Conservation (phyloP, 1,140 invertebrate genomes). For the Temnothorax curvispinosus region DNA sequence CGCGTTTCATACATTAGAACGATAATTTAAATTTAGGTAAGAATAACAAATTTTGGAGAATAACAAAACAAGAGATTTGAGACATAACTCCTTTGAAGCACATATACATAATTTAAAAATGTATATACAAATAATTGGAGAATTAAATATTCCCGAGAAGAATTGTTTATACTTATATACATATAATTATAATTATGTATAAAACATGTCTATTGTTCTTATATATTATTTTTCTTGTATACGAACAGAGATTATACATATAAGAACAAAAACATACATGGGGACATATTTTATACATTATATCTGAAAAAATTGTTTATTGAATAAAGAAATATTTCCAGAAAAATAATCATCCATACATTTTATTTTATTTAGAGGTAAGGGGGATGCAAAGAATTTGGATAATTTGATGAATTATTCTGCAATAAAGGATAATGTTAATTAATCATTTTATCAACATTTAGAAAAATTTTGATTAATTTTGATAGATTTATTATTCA, state of each 20-base stretch:
- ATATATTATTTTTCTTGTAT: too few relatives aligned
- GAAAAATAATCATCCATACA: too few relatives aligned
- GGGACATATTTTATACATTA: too few relatives aligned
- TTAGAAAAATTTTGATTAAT: not conserved
- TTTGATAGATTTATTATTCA: not conserved
- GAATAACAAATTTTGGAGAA: not conserved
- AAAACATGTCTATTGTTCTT: too few relatives aligned
- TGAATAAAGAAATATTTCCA: too few relatives aligned
- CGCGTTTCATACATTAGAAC: not conserved
- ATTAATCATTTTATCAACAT: not conserved
- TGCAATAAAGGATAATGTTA: not conserved
- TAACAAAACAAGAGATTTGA: not conserved
- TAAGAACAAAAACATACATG: too few relatives aligned
- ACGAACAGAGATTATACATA: too few relatives aligned
- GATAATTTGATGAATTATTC: not conserved
- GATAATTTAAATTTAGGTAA: not conserved
- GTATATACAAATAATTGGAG: not conserved
- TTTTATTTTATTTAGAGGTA: too few relatives aligned
- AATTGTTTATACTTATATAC: too few relatives aligned
- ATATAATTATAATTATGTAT: too few relatives aligned
- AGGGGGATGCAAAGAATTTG: too few relatives aligned
- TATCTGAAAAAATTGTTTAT: too few relatives aligned
- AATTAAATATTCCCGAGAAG: not conserved
- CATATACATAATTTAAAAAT: not conserved
- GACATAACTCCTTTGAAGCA: not conserved